These are phyloP conservation scores for Toxotes jaculatrix DNA, from an alignment of 2,113 vertebrate genomes.

Conservation along the genomic window DNA sequence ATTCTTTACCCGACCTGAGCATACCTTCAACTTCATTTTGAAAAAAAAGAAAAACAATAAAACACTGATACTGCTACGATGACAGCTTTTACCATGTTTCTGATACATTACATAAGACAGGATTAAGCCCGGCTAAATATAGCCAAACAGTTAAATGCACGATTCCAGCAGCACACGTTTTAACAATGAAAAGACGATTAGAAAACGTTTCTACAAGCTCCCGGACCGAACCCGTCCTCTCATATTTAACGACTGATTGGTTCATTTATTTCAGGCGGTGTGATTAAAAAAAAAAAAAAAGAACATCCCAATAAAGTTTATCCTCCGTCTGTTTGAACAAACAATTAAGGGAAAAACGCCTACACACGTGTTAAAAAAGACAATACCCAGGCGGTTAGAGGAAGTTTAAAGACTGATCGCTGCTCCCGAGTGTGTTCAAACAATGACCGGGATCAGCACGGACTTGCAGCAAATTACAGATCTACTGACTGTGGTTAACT, in stretches of 20 bases:
- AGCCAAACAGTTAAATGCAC: conserved; percentile 53
- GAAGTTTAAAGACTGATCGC: conserved; percentile 40
- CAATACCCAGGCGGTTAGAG: conserved; percentile 23
- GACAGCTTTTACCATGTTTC: conserved; percentile 51
- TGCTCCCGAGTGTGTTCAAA: neutral
- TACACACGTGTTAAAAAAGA: conserved; percentile 33
- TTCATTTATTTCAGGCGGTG: conserved; percentile 54
- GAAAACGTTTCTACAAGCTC: neutral
- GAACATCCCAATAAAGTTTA: neutral
- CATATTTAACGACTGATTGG: neutral
- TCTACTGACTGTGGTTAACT: neutral
- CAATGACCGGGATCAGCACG: too few species aligned
- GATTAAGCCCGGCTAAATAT: conserved; percentile 77
- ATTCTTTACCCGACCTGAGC: neutral
- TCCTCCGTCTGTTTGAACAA: neutral
- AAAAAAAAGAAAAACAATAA: too few species aligned
- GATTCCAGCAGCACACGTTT: conserved; percentile 49
- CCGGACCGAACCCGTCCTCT: neutral
- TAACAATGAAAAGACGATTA: neutral
- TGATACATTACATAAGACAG: conserved; percentile 73
- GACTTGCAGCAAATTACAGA: neutral
- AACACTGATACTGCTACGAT: neutral
- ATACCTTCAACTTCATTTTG: neutral
- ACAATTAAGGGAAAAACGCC: neutral
- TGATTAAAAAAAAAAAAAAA: neutral